These are phyloP conservation scores for Flabesymbios commensalis DNA, from an alignment of 2,888 invertebrate genomes.

Conservation along the genomic window DNA sequence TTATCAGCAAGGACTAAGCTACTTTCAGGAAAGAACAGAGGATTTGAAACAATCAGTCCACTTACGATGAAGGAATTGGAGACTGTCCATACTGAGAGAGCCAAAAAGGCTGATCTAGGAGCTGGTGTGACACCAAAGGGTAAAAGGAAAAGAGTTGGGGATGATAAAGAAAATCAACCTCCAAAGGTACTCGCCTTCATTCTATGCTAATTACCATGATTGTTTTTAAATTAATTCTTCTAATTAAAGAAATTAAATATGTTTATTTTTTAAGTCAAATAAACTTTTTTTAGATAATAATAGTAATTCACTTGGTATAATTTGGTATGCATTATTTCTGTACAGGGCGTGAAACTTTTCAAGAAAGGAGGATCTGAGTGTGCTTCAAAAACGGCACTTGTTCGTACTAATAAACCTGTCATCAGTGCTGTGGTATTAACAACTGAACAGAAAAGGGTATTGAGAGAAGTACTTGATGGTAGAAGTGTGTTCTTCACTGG, in stretches of 20 bases:
- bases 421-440: conserved; percentile 31
- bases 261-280: too few species aligned
- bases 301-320: too few species aligned
- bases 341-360: too few species aligned
- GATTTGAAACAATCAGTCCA: conserved; percentile 84
- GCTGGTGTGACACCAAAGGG: conserved; percentile 42
- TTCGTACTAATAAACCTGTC: too few species aligned
- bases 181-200: too few species aligned
- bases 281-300: too few species aligned
- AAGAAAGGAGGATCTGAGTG: too few species aligned
- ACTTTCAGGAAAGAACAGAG: conserved; percentile 45
- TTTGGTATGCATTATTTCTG: too few species aligned
- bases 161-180: conserved; percentile 38
- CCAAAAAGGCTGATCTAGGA: conserved; percentile 35
- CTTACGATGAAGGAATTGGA: conserved; percentile 74
- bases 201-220: too few species aligned
- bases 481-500: conserved; percentile 81
- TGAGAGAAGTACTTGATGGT: conserved; percentile 78
- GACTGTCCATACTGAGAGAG: conserved; percentile 44
- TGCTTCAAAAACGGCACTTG: too few species aligned
- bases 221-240: too few species aligned
- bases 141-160: conserved; percentile 38
- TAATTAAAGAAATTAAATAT: too few species aligned
- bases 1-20: conserved; percentile 41
- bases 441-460: conserved; percentile 69